Percentiles rank a stretch among this genome's conserved stretches.
These are phyloP conservation scores for Amphilophus citrinellus DNA, from an alignment of 2,113 vertebrate species.

Conservation along the genomic window DNA sequence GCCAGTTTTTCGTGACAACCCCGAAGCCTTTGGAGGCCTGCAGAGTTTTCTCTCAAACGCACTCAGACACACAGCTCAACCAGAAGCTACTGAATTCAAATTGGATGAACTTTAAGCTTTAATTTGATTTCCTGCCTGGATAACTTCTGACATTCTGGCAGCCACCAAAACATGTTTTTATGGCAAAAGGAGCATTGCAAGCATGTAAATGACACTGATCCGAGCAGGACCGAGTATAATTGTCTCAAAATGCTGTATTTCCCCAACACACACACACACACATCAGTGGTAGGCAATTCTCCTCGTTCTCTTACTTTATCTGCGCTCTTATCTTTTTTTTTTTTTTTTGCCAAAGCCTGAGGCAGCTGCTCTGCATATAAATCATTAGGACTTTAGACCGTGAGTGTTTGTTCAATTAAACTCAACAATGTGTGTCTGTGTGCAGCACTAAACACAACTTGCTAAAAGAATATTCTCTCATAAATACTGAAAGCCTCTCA, in stretches of 20 bases:
- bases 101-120: background rate
- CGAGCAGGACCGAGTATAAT: background rate
- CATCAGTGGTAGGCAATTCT: background rate
- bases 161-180: background rate
- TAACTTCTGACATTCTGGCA: background rate
- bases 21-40: background rate
- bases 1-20: slow-evolving; percentile 22
- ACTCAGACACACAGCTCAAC: background rate
- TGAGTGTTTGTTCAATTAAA: slow-evolving; percentile 3
- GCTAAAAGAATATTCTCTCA: slow-evolving; percentile 2
- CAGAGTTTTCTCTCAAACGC: slow-evolving; percentile 39
- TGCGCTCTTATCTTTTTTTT: background rate
- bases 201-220: background rate
- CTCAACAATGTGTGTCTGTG: slow-evolving; percentile 40
- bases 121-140: slow-evolving; percentile 2
- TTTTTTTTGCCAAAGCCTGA: background rate
- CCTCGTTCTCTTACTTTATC: slow-evolving; percentile 1
- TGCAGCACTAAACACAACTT: slow-evolving; percentile 1
- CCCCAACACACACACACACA: background rate
- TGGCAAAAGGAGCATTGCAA: background rate
- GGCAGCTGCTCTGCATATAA: slow-evolving; percentile 50
- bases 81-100: slow-evolving; percentile 23
- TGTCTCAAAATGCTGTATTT: background rate
- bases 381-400: slow-evolving; percentile 19
- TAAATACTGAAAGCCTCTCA: slow-evolving; percentile 3